Evolutionary conservation across 1,140 invertebrate species (phyloP).

Genomic region (Drosophila ohnishii): DNA sequence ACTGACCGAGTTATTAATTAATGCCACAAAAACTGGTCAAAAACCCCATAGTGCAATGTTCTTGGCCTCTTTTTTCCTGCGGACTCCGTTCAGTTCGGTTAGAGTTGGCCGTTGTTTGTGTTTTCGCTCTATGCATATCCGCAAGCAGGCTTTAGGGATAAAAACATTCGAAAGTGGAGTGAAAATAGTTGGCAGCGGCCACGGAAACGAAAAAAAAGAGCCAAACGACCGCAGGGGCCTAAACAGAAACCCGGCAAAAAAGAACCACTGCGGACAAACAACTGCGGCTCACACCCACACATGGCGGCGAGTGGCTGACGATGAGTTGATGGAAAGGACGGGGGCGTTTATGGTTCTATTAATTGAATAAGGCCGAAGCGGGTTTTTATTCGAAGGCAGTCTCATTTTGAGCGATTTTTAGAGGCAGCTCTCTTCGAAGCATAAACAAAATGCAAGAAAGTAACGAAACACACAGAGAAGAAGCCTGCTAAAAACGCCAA

Average conservation of each 20-base stretch:
- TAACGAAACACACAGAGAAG: slow-evolving; percentile 33
- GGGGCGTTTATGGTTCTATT: slow-evolving; percentile 37
- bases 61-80: slow-evolving; percentile 45
- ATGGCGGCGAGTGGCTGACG: neutral
- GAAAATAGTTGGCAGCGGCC: slow-evolving; percentile 68
- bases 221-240: slow-evolving; percentile 64
- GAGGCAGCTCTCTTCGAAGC: slow-evolving; percentile 33
- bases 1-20: no score
- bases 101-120: slow-evolving; percentile 45
- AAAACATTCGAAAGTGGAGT: slow-evolving; percentile 77
- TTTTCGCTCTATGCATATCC: slow-evolving; percentile 68
- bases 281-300: slow-evolving; percentile 24
- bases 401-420: slow-evolving; percentile 5
- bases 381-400: slow-evolving; percentile 16
- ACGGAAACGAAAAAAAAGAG: slow-evolving; percentile 43
- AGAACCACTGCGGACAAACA: slow-evolving; percentile 48
- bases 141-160: slow-evolving; percentile 79
- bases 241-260: slow-evolving; percentile 50
- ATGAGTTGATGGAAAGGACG: slow-evolving; percentile 6
- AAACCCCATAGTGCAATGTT: no score
- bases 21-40: no score
- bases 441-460: slow-evolving; percentile 49
- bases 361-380: slow-evolving; percentile 29
- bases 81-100: slow-evolving; percentile 25
- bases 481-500: neutral